Evolutionary conservation across 2,797 vertebrate genomes (phyloP).

Genomic region (Betta splendens): DNA sequence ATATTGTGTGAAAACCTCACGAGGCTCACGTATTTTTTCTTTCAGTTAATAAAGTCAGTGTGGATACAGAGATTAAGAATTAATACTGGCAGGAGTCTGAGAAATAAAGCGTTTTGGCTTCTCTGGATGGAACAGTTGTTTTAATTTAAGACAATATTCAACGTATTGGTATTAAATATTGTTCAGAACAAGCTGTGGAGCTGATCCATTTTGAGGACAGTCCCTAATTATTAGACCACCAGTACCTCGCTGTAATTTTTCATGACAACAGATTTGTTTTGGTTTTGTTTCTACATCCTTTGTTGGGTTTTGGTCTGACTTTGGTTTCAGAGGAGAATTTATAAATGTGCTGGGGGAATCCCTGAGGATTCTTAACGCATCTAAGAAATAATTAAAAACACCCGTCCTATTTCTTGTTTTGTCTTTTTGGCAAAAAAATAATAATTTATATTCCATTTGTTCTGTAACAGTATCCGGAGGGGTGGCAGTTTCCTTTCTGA

Average conservation of each 20-base stretch:
- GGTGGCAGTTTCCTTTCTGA: constrained; percentile 17
- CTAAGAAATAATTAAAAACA: constrained; percentile 28
- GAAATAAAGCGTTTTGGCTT: constrained; percentile 4
- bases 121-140: constrained; percentile 6
- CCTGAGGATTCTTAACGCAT: constrained; percentile 3
- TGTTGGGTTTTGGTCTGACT: constrained; percentile 22
- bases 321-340: constrained; percentile 14
- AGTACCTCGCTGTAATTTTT: constrained; percentile 13
- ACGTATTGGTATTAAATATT: constrained; percentile 11
- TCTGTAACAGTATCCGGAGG: constrained; percentile 2
- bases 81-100: no score
- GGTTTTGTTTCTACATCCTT: constrained; percentile 28
- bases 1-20: constrained; percentile 4
- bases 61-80: constrained; percentile 1
- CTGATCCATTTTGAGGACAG: constrained; percentile 29
- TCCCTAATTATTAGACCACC: constrained; percentile 11
- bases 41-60: neutral
- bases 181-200: constrained; percentile 10
- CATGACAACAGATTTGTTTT: constrained; percentile 29
- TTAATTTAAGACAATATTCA: constrained; percentile 9
- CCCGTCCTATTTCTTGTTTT: constrained; percentile 6
- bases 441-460: constrained; percentile 13
- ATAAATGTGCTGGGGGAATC: constrained; percentile 12
- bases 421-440: constrained; percentile 19
- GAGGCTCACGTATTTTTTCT: constrained; percentile 1